These are phyloP conservation scores for Parasteatoda lunata DNA, from an alignment of 2,888 invertebrate genomes.

Conservation along the genomic window DNA sequence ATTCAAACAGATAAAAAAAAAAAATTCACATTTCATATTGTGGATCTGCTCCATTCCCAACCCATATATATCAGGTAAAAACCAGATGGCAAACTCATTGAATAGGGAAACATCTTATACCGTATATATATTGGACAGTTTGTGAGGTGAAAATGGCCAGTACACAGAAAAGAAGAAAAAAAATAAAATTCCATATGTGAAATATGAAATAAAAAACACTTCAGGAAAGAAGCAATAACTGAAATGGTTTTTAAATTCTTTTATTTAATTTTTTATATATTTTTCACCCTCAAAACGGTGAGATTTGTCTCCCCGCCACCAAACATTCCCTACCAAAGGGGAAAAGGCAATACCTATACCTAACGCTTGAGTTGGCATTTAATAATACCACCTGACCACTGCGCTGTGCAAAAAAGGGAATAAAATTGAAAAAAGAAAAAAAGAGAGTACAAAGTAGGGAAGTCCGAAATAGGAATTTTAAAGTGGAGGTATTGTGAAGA, in stretches of 20 bases:
- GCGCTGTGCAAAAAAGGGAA: conserved; percentile 42
- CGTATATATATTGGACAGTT: conserved; percentile 64
- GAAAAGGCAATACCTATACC: conserved; percentile 44
- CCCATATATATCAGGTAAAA: conserved; percentile 55
- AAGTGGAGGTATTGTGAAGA: conserved; percentile 59
- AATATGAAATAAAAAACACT: conserved; percentile 17
- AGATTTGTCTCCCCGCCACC: conserved; percentile 26
- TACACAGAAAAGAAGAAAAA: background rate
- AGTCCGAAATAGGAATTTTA: conserved; percentile 67
- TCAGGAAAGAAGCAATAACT: conserved; percentile 28
- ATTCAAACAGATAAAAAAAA: background rate
- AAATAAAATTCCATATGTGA: conserved; percentile 18
- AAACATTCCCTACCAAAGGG: background rate
- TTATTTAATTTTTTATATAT: conserved; percentile 48
- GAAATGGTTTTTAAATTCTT: conserved; percentile 41
- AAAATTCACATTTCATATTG: conserved; percentile 13
- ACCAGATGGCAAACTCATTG: conserved; percentile 65
- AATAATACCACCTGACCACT: conserved; percentile 66
- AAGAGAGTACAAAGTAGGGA: conserved; percentile 28
- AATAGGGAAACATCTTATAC: conserved; percentile 52
- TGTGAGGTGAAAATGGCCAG: conserved; percentile 41
- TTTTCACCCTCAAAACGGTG: conserved; percentile 52
- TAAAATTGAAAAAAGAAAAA: conserved; percentile 25
- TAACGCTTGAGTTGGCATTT: conserved; percentile 65
- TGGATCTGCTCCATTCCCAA: conserved; percentile 41